These are phyloP conservation scores for Lerista edwardsae DNA, from an alignment of 2,797 vertebrate genomes.

Conservation along the genomic window DNA sequence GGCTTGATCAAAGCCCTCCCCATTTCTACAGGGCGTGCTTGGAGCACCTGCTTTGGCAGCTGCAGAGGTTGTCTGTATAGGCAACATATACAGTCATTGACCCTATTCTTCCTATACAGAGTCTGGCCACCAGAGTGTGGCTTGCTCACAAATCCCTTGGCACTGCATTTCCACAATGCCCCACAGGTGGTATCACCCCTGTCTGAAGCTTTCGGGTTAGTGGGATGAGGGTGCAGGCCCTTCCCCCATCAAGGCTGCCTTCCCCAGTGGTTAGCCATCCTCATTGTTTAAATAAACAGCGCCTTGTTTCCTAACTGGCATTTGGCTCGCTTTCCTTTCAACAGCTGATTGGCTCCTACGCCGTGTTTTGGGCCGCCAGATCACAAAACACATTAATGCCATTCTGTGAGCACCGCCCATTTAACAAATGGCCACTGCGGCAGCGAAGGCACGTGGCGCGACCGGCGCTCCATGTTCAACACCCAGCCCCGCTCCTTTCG, in stretches of 20 bases:
- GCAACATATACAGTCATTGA: too few relatives aligned
- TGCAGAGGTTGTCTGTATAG: too few relatives aligned
- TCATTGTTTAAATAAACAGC: constrained; percentile 34
- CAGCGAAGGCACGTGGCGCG: not conserved
- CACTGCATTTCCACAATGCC: too few relatives aligned
- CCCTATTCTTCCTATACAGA: too few relatives aligned
- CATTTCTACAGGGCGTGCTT: too few relatives aligned
- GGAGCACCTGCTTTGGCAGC: too few relatives aligned
- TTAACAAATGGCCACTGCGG: not conserved
- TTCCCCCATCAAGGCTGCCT: not conserved
- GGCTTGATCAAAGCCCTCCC: too few relatives aligned
- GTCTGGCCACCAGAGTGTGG: too few relatives aligned
- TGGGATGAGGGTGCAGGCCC: not conserved
- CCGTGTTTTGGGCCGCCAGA: not conserved
- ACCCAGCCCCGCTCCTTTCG: not conserved
- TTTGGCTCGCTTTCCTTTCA: constrained; percentile 15
- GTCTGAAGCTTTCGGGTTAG: not conserved
- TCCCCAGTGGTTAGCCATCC: not conserved
- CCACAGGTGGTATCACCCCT: too few relatives aligned
- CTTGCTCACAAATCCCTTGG: too few relatives aligned
- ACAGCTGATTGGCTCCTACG: not conserved
- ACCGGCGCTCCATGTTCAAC: not conserved
- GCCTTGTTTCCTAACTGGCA: constrained; percentile 18
- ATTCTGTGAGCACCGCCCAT: not conserved
- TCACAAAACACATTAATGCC: not conserved